phyloP scores from a whole-genome alignment of 2,888 invertebrate genomes.

The Hypolimnas misippus region DNA sequence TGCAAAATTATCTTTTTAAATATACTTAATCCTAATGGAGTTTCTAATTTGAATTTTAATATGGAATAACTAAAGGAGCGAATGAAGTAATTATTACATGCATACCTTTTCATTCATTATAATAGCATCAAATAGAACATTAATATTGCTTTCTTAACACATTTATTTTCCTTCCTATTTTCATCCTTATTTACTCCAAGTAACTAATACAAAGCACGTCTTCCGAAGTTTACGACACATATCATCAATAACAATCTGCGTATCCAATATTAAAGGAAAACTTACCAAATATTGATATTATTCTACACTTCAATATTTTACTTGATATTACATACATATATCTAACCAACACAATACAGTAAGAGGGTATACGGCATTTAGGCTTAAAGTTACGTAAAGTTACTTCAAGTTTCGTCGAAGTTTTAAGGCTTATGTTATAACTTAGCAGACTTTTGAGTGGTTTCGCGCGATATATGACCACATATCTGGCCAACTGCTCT shows the following conservation, averaged over 20 bases:
- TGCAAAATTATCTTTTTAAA: too few species aligned
- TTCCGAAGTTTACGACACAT: neutral
- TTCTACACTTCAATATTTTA: neutral
- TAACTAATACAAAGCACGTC: neutral
- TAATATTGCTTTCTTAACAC: too few species aligned
- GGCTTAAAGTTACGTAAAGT: constrained; percentile 7
- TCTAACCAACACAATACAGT: constrained; percentile 1
- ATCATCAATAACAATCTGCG: neutral
- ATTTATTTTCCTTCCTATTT: too few species aligned
- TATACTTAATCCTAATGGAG: too few species aligned
- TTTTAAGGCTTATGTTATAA: constrained; percentile 15
- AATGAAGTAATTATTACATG: too few species aligned
- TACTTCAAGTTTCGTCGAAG: constrained; percentile 11
- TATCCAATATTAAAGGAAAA: neutral
- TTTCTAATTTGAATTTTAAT: too few species aligned
- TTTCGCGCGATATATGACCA: constrained; percentile 7
- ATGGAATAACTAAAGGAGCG: too few species aligned
- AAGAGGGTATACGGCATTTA: constrained; percentile 4
- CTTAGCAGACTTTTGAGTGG: constrained; percentile 7
- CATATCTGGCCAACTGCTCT: constrained; percentile 6
- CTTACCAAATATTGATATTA: neutral
- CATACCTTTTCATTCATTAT: constrained; percentile 6
- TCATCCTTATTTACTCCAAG: too few species aligned
- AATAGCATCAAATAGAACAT: too few species aligned
- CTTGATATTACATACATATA: neutral